A percentile compares a stretch with the other conserved stretches of the same genome.
These are phyloP conservation scores for Globodera ellingtonae DNA, from an alignment of 1,140 invertebrate species.

Conservation along the genomic window DNA sequence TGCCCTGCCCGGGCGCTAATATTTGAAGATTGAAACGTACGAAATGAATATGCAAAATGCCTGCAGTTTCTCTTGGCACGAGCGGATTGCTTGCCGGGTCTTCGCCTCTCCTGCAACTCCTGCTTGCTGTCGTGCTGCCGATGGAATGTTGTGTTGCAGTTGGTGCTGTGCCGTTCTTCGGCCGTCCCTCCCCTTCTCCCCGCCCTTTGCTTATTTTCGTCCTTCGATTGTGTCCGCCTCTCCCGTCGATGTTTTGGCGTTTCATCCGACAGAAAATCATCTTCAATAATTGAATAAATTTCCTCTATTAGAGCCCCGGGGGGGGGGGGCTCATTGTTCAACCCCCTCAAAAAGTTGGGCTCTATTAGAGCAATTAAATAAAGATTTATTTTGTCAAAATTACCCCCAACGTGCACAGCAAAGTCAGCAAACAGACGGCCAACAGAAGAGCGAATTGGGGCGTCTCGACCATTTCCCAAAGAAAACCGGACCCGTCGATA, in stretches of 20 bases:
- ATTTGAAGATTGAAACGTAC: neutral
- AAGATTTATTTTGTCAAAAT: neutral
- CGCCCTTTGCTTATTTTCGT: neutral
- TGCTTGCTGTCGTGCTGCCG: neutral
- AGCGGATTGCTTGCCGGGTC: conserved; percentile 32
- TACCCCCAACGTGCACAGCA: conserved; percentile 36
- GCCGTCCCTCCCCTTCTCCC: neutral
- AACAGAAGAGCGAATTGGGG: conserved; percentile 36
- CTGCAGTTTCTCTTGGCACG: conserved; percentile 30
- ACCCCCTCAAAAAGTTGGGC: too few species aligned
- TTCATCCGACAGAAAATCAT: conserved; percentile 6
- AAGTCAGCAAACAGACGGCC: conserved; percentile 37
- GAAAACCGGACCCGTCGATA: conserved; percentile 14
- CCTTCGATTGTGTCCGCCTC: conserved; percentile 3
- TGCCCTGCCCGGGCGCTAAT: conserved; percentile 32
- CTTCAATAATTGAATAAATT: conserved; percentile 8
- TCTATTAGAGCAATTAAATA: neutral
- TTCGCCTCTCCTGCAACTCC: neutral
- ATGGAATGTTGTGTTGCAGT: neutral
- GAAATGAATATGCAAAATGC: conserved; percentile 1
- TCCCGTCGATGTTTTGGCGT: neutral
- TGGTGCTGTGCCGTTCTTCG: conserved; percentile 11
- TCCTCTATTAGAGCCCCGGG: too few species aligned
- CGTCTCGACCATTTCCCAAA: conserved; percentile 17
- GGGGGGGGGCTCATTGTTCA: too few species aligned